These are phyloP conservation scores for Eulemur macaco DNA, from an alignment of 2,113 vertebrate species.

Conservation along the genomic window DNA sequence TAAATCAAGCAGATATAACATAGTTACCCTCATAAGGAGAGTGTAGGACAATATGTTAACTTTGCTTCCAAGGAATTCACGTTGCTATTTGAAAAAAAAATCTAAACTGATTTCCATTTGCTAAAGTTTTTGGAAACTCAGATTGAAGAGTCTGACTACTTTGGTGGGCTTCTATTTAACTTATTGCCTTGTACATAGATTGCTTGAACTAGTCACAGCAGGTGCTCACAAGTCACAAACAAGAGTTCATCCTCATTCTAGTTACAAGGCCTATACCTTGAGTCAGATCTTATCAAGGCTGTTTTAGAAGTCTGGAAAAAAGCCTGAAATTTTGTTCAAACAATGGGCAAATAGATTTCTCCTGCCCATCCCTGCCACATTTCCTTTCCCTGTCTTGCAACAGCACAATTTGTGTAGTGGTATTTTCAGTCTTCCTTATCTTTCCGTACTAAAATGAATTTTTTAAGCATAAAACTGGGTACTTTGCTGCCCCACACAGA, in stretches of 20 bases:
- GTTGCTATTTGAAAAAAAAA: slow-evolving; percentile 55
- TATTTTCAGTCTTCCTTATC: slow-evolving; percentile 76
- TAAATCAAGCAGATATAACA: background rate
- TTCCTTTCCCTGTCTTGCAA: slow-evolving; percentile 75
- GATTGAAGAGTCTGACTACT: slow-evolving; percentile 67
- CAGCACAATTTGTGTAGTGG: slow-evolving; percentile 70
- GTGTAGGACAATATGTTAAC: background rate
- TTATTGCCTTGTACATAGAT: slow-evolving; percentile 72
- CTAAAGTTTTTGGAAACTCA: slow-evolving; percentile 70
- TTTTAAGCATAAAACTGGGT: slow-evolving; percentile 72
- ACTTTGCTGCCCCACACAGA: slow-evolving; percentile 54
- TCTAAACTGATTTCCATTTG: slow-evolving; percentile 54
- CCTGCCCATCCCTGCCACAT: background rate
- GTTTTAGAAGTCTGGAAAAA: slow-evolving; percentile 81
- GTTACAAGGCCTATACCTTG: slow-evolving; percentile 65
- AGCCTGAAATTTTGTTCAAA: slow-evolving; percentile 81
- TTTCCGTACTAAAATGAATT: slow-evolving; percentile 79
- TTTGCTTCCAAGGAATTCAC: background rate
- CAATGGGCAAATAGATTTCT: slow-evolving; percentile 80
- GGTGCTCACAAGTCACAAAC: slow-evolving; percentile 78
- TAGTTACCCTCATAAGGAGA: background rate
- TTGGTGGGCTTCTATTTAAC: slow-evolving; percentile 79
- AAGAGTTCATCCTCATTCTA: slow-evolving; percentile 69
- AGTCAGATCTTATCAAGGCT: slow-evolving; percentile 74
- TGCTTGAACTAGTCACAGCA: slow-evolving; percentile 75